phyloP scores from a whole-genome alignment of 2,888 invertebrate species.

The Aquatica leii region DNA sequence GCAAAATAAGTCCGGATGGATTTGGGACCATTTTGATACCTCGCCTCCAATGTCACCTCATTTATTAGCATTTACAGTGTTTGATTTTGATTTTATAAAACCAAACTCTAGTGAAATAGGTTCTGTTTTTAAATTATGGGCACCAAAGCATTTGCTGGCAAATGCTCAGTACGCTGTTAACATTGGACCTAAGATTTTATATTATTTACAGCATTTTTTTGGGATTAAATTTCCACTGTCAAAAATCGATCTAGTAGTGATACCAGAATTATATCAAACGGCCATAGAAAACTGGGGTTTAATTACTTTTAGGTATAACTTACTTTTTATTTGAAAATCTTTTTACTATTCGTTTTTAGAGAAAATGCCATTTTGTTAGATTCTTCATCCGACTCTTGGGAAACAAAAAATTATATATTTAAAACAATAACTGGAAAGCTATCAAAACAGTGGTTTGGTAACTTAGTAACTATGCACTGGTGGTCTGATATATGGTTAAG shows the following conservation, averaged over 20 bases:
- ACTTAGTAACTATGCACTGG: conserved; percentile 74
- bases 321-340: background rate
- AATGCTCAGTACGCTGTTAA: conserved; percentile 63
- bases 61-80: conserved; percentile 69
- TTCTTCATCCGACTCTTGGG: conserved; percentile 34
- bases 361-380: conserved; percentile 43
- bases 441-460: conserved; percentile 81
- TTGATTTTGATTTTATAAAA: conserved; percentile 50
- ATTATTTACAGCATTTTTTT: conserved; percentile 64
- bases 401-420: conserved; percentile 63
- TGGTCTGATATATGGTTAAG: conserved; percentile 78
- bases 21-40: conserved; percentile 69
- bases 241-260: conserved; percentile 67
- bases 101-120: conserved; percentile 42
- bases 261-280: conserved; percentile 66
- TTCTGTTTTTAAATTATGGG: conserved; percentile 61
- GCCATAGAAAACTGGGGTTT: conserved; percentile 69
- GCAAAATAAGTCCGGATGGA: conserved; percentile 62
- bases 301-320: conserved; percentile 65
- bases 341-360: conserved; percentile 29
- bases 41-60: conserved; percentile 81
- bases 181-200: conserved; percentile 62
- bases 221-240: conserved; percentile 63
- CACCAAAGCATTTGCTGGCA: conserved; percentile 53
- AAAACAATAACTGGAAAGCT: conserved; percentile 72